These are phyloP conservation scores for Rotaria socialis DNA, from an alignment of 2,888 invertebrate genomes.

Conservation along the genomic window DNA sequence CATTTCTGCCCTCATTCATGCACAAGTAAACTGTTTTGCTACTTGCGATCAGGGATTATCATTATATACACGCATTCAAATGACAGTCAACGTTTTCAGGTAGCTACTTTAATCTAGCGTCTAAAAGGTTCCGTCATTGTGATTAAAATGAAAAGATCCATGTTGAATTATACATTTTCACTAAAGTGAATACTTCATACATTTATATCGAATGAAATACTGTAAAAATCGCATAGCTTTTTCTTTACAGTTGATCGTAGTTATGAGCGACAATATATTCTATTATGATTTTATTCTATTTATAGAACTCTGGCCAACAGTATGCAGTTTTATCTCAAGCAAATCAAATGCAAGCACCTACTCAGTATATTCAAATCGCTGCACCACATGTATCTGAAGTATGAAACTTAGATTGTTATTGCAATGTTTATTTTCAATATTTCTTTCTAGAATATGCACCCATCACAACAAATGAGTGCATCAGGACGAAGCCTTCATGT, in stretches of 20 bases:
- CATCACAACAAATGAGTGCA: not conserved
- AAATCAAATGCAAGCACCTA: not conserved
- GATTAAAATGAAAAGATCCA: too few species aligned
- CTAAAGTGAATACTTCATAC: not conserved
- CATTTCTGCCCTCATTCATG: too few species aligned
- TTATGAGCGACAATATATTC: too few species aligned
- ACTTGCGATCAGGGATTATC: too few species aligned
- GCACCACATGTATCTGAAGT: not conserved
- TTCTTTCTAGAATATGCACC: not conserved
- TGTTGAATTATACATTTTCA: too few species aligned
- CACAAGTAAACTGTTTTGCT: too few species aligned
- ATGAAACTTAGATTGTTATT: not conserved
- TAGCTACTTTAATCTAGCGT: too few species aligned
- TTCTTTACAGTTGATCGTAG: not conserved
- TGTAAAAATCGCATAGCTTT: not conserved
- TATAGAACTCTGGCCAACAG: not conserved
- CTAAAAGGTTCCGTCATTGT: too few species aligned
- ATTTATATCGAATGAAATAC: too few species aligned
- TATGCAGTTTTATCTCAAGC: not conserved
- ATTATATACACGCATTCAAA: too few species aligned
- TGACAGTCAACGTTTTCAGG: too few species aligned
- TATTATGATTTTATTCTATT: not conserved
- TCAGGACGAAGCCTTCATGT: not conserved
- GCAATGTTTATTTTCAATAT: not conserved
- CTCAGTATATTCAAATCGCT: slow-evolving; percentile 3